phyloP scores from a whole-genome alignment of 1,140 invertebrate genomes.

The Tetramorium alpestre region DNA sequence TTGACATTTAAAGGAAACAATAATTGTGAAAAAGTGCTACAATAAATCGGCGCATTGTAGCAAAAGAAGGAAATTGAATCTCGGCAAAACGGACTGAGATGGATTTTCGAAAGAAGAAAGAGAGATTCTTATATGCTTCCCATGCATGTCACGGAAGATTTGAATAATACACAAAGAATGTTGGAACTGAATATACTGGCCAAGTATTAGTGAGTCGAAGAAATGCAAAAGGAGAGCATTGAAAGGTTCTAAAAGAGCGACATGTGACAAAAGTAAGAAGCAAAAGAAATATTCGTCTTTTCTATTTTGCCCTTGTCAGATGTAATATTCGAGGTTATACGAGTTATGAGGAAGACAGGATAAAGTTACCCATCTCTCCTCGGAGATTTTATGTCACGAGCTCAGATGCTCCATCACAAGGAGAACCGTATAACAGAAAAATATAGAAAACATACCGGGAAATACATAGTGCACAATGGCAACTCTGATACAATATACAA shows the following conservation, averaged over 20 bases:
- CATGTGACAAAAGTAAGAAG: conserved; percentile 44
- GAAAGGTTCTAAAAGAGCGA: conserved; percentile 35
- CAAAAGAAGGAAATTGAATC: conserved; percentile 20
- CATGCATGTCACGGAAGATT: conserved; percentile 24
- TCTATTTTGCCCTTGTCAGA: conserved; percentile 54
- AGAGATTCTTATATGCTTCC: conserved; percentile 7
- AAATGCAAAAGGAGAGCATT: conserved; percentile 35
- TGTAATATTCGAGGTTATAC: conserved; percentile 58
- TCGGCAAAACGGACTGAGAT: conserved; percentile 12
- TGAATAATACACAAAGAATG: conserved; percentile 51
- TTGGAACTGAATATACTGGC: neutral
- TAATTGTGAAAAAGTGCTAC: neutral
- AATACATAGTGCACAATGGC: conserved; percentile 8
- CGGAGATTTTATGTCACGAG: conserved; percentile 57
- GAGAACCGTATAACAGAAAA: conserved; percentile 45
- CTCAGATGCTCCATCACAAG: conserved; percentile 46
- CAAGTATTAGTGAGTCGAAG: conserved; percentile 46
- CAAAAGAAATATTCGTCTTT: conserved; percentile 54
- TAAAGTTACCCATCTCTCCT: conserved; percentile 61
- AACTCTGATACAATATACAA: conserved; percentile 7
- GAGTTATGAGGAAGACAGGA: conserved; percentile 50
- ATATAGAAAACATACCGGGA: conserved; percentile 37
- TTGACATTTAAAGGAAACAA: conserved; percentile 6
- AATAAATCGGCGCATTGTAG: conserved; percentile 5
- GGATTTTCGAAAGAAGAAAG: conserved; percentile 18